Evolutionary conservation across 2,888 invertebrate genomes (phyloP).

Genomic region (Margaritifera margaritifera): DNA sequence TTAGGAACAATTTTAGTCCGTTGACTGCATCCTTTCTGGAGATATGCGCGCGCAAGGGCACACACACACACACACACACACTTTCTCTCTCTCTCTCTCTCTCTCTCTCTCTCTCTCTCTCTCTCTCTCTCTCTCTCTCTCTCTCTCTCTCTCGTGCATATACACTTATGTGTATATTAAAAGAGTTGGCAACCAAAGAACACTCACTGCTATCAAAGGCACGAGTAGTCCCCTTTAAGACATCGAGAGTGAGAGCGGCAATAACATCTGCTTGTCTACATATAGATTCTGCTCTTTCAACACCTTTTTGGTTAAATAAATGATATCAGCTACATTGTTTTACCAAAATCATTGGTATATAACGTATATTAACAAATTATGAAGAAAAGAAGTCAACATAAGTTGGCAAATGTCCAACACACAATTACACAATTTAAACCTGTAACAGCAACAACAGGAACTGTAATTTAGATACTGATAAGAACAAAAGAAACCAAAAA

Average conservation of each 20-base stretch:
- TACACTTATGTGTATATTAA: neutral
- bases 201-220: conserved; percentile 78
- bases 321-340: neutral
- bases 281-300: conserved; percentile 77
- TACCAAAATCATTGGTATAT: neutral
- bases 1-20: too few species aligned
- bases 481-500: too few species aligned
- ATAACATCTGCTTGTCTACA: conserved; percentile 80
- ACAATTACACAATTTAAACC: neutral
- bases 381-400: neutral
- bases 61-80: too few species aligned
- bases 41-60: too few species aligned
- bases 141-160: neutral
- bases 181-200: too few species aligned
- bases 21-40: too few species aligned
- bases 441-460: too few species aligned
- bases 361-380: neutral
- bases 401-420: neutral
- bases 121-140: too few species aligned
- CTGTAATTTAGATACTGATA: too few species aligned
- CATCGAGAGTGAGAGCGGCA: conserved; percentile 79
- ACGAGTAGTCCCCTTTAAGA: conserved; percentile 79
- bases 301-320: conserved; percentile 70
- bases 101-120: too few species aligned
- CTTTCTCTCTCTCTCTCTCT: too few species aligned